Evolutionary conservation across 2,113 vertebrate species (phyloP), one percentile per base, ranked within the genome.

Genomic region (Chloropsis hardwickii): DNA sequence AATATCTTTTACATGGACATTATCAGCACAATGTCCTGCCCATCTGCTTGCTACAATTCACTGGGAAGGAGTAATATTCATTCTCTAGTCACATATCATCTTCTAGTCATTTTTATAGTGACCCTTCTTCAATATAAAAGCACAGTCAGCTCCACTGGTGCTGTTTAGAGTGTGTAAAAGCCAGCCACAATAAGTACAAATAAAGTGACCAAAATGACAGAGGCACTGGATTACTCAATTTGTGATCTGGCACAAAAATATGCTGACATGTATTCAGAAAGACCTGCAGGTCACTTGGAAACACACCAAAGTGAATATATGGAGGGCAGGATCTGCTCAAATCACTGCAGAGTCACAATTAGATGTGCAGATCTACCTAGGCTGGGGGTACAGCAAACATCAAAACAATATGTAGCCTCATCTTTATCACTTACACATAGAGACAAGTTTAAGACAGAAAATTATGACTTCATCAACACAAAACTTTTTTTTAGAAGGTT

Each of bases 221-320:
- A 77, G 25, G 31, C 31, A 15, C 25, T 35, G 37, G 35, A 88
- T 94, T 66, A 62, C 58, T 90, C 66, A 65, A 1, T 81, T 90
- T 92, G 50, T 72, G 66, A 93, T 67, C 42, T 64, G 44, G 54
- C 47, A 90, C 29, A 94, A 95, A 94, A 89, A 84, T 51, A 80
- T 28, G 42, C 22, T 77, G 61, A 69, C 2, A 2, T 17, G 24
- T n/a, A 79, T n/a, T 37, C n/a, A 81, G 50, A 66, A 79, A 74
- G 71, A 85, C 15, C 51, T 81, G 23, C 10, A 73, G 47, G 62
- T 90, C 71, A 89, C 35, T 29, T 73, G 62, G 67, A 23, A 79
- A 53, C 17, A 65, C 19, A 54, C 2, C 24, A 51, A 11, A 61
- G 4, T 14, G n/a, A 29, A 12, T 44, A 85, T 69, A 12, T 15